Conservation (phyloP, 2,797 vertebrate genomes). For the Danionella dracula region DNA sequence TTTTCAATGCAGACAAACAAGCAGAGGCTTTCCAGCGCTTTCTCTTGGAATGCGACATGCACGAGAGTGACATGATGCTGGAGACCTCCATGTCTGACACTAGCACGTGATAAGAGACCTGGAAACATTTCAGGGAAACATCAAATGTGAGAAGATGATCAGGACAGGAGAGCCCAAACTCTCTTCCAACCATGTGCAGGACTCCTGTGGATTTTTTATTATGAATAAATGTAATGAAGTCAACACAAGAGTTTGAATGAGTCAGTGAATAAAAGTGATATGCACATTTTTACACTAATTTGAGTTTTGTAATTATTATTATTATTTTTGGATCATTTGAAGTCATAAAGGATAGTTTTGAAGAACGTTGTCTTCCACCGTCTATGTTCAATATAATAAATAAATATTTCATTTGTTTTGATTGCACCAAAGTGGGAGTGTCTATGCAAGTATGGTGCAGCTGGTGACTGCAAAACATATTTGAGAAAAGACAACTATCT, state of each 20-base stretch:
- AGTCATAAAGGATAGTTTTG: too few relatives aligned
- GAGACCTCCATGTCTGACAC: slow-evolving; percentile 96
- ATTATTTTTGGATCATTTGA: too few relatives aligned
- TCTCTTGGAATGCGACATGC: slow-evolving; percentile 96
- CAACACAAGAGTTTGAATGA: slow-evolving; percentile 48
- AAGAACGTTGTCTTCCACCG: too few relatives aligned
- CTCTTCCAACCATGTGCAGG: slow-evolving; percentile 40
- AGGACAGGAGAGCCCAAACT: slow-evolving; percentile 14
- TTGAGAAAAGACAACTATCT: too few relatives aligned
- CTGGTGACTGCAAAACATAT: too few relatives aligned
- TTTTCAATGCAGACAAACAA: slow-evolving; percentile 73
- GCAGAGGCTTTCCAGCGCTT: slow-evolving; percentile 77
- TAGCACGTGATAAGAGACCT: slow-evolving; percentile 78
- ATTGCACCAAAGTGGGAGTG: too few relatives aligned
- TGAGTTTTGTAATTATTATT: background rate
- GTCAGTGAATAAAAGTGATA: slow-evolving; percentile 59
- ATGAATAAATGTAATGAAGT: slow-evolving; percentile 59
- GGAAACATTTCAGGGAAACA: slow-evolving; percentile 29
- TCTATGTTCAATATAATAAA: too few relatives aligned
- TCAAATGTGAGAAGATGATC: slow-evolving; percentile 42
- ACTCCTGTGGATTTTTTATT: slow-evolving; percentile 71
- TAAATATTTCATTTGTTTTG: too few relatives aligned
- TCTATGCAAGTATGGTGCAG: too few relatives aligned
- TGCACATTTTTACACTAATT: slow-evolving; percentile 52
- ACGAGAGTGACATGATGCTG: slow-evolving; percentile 96